Conservation (phyloP, 1,140 invertebrate species). For the Euwallacea fornicatus region DNA sequence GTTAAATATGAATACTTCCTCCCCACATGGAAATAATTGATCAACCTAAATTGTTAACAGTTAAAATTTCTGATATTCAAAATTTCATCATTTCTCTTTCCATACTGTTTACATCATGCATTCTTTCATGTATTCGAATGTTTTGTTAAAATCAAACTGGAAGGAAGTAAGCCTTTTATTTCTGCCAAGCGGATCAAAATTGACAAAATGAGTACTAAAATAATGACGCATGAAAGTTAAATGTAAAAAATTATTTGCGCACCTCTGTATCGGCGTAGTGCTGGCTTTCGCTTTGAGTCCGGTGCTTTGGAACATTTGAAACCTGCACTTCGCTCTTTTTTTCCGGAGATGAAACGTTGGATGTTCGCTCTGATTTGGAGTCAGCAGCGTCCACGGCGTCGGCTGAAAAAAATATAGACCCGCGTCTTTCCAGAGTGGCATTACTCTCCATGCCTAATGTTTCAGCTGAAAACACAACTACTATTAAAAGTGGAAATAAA, state of each 20-base stretch:
- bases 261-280: conserved; percentile 82
- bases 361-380: conserved; percentile 50
- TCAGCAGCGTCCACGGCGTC: conserved; percentile 40
- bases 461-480: conserved; percentile 60
- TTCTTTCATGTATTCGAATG: too few species aligned
- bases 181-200: too few species aligned
- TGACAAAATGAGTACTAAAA: not conserved
- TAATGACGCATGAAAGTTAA: conserved; percentile 5
- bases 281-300: conserved; percentile 65
- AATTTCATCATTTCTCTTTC: too few species aligned
- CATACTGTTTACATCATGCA: too few species aligned
- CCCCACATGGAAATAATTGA: too few species aligned
- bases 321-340: conserved; percentile 37
- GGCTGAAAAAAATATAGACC: conserved; percentile 42
- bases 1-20: too few species aligned
- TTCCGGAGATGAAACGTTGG: conserved; percentile 23
- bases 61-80: too few species aligned
- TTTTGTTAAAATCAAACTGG: too few species aligned
- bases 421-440: conserved; percentile 44
- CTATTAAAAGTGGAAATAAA: too few species aligned
- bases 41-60: too few species aligned
- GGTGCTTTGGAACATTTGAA: conserved; percentile 49
- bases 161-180: too few species aligned
- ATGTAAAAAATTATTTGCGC: not conserved
- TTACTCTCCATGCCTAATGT: conserved; percentile 76